Base-by-base conservation (phyloP, 2,888 invertebrate species). In the Eupithecia dodoneata region DNA sequence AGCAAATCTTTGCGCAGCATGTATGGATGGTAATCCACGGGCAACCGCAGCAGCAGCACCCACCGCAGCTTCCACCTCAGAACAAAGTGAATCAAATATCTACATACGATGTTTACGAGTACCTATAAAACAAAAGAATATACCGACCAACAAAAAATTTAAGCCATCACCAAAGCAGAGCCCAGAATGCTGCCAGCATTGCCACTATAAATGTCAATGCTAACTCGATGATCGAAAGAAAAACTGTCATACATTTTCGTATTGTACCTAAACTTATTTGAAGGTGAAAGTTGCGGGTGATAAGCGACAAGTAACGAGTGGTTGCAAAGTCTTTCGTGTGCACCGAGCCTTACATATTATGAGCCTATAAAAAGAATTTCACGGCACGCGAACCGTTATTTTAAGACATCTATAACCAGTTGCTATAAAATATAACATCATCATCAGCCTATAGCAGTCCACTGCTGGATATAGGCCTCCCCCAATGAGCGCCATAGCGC, bases 351-450 rank as follows among this genome's bases (percentile, higher is more conserved):
- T 63, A 63, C 9, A 18, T 63, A 30, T 30, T 63, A 74, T 45
- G 52, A 44, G 15, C 12, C n/a, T 2, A 73, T 71, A 30, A 76
- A 76, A 72, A 65, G 65, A 70, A 77, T 63, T 41, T 69, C 10
- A 44, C 67, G 44, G n/a, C 45, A 44, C 10, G 45, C 67, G 9
- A 44, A 4, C 44, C n/a, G 42, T 15, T 59, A 44, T 69, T 69
- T 44, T 69, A 3, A 45, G 69, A 77, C 75, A 15, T 73, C 75
- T 73, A 73, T 66, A 75, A 75, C 9, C 66, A 65, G 45, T 63
- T 52, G 73, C 72, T 7, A 75, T 78, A 71, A 73, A 78, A 75
- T 42, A 30, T 30, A 30, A 1, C 30, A 30, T 30, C 30, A 30
- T 30, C 30, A 30, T 30, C 30, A 30, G 30, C 30, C 30, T 30